Percentiles rank a stretch among this genome's conserved stretches.
Evolutionary conservation across 2,888 invertebrate species (phyloP).

Genomic region (Drosophila differens): DNA sequence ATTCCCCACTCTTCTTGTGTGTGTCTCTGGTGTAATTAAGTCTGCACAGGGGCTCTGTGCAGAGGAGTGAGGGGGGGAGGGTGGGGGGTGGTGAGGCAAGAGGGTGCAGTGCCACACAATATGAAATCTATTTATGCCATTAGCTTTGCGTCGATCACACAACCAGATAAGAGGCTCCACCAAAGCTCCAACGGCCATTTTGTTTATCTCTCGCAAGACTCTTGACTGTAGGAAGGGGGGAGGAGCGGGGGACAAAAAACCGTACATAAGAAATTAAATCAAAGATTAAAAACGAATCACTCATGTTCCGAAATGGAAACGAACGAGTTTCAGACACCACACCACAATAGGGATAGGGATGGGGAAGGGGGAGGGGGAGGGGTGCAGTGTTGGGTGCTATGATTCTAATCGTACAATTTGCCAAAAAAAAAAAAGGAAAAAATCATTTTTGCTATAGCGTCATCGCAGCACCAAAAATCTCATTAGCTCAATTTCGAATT

Average conservation of each 20-base stretch:
- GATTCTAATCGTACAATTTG: slow-evolving; percentile 51
- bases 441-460: slow-evolving; percentile 32
- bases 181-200: slow-evolving; percentile 48
- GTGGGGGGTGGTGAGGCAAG: background rate
- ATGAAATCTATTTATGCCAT: slow-evolving; percentile 81
- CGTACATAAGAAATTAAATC: slow-evolving; percentile 63
- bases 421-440: slow-evolving; percentile 23
- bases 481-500: slow-evolving; percentile 65
- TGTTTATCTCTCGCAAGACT: slow-evolving; percentile 51
- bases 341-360: slow-evolving; percentile 1
- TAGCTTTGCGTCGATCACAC: slow-evolving; percentile 76
- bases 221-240: background rate
- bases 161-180: slow-evolving; percentile 43
- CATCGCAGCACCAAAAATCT: slow-evolving; percentile 56
- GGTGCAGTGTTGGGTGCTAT: slow-evolving; percentile 1
- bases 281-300: slow-evolving; percentile 79
- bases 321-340: slow-evolving; percentile 32
- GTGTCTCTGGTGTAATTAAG: slow-evolving; percentile 69
- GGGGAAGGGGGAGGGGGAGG: background rate
- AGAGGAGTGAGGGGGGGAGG: background rate
- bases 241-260: background rate
- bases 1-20: slow-evolving; percentile 1
- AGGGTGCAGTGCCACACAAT: slow-evolving; percentile 42
- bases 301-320: slow-evolving; percentile 65
- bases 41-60: slow-evolving; percentile 32